A percentile compares a stretch with the other conserved stretches of the same genome.
Evolutionary conservation across 2,113 vertebrate species (phyloP).

Genomic region (Xenopus tropicalis): DNA sequence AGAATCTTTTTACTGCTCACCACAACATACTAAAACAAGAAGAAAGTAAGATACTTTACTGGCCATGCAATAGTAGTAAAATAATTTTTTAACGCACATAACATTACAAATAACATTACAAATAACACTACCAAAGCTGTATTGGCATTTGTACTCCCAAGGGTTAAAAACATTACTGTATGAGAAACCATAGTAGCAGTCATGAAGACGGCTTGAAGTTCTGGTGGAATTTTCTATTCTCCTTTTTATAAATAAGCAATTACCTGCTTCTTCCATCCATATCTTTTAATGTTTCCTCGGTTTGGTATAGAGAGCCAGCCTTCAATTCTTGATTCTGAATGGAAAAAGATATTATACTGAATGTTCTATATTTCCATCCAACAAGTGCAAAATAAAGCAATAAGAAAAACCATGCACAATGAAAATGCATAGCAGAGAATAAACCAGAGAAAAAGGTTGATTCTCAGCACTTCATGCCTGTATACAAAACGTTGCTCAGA

Average conservation of each 20-base stretch:
- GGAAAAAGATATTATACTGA: constrained; percentile 31
- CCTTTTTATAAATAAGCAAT: neutral
- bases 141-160: too few species aligned
- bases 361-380: neutral
- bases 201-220: too few species aligned
- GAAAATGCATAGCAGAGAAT: constrained; percentile 59
- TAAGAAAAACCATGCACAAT: constrained; percentile 51
- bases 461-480: constrained; percentile 38
- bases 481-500: constrained; percentile 29
- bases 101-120: constrained; percentile 21
- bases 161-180: too few species aligned
- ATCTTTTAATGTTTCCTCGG: constrained; percentile 91
- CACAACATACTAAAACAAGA: constrained; percentile 85
- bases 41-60: constrained; percentile 19
- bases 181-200: too few species aligned
- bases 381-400: constrained; percentile 50
- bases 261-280: constrained; percentile 99
- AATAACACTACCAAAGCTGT: too few species aligned
- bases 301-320: constrained; percentile 97
- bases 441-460: constrained; percentile 26
- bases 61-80: constrained; percentile 17
- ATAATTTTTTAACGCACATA: constrained; percentile 3
- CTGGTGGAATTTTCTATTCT: too few species aligned
- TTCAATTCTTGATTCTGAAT: constrained; percentile 92
- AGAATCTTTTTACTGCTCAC: constrained; percentile 98